Evolutionary conservation across 2,113 vertebrate species (phyloP).

Genomic region (Anhinga rufa): DNA sequence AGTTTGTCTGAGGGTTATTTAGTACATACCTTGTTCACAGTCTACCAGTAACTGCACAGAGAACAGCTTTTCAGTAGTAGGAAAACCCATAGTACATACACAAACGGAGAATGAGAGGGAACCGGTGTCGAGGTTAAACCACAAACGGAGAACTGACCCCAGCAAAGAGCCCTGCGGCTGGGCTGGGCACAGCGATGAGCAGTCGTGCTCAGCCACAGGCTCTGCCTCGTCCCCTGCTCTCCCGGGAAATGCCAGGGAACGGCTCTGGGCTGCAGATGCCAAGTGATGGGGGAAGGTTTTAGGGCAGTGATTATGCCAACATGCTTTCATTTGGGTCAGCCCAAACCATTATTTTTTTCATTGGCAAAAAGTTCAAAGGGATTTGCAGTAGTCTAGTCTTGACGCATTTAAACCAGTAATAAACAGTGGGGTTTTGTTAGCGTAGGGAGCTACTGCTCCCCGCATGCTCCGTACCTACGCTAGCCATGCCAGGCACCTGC

Average conservation of each 20-base stretch:
- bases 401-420: background rate
- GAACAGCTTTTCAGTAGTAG: background rate
- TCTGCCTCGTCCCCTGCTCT: background rate
- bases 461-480: accelerated
- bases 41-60: background rate
- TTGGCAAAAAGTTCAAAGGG: background rate
- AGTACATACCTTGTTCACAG: too few relatives aligned
- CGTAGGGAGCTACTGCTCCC: background rate
- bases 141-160: background rate
- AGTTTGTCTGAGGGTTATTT: background rate
- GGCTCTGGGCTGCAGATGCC: background rate
- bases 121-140: background rate
- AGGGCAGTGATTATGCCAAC: background rate
- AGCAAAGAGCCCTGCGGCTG: background rate
- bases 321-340: background rate
- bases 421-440: background rate
- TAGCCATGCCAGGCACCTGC: background rate
- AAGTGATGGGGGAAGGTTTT: background rate
- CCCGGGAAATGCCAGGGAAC: background rate
- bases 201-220: too few relatives aligned
- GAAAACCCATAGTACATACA: background rate
- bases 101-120: background rate
- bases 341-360: background rate
- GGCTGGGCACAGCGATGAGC: background rate
- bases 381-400: background rate